Base-by-base conservation (phyloP, 2,113 vertebrate genomes). In the Nycticryphes semicollaris region DNA sequence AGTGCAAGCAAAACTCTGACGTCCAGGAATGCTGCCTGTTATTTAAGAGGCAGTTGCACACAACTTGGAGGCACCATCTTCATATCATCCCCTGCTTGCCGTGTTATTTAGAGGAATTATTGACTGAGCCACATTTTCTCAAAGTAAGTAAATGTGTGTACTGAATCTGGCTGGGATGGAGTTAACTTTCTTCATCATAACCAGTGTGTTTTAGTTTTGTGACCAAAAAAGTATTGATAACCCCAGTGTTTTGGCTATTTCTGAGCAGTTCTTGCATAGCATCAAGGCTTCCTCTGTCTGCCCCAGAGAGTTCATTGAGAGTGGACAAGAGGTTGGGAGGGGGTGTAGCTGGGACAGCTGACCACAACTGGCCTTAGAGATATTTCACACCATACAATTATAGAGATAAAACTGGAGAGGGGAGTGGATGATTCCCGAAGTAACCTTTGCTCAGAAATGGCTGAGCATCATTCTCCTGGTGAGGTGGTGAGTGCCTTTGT, bases 281-380 rank as follows among this genome's bases (percentile, higher is more conserved):
- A 21, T 47, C 41, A 66, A 72, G 24, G 21, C 6, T 8, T 59
- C 14, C 39, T 74, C 60, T 48, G 31, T 62, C 8, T 7, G 0
- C 7, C 6, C 11, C 14, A 53, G 17, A n/a, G 25, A 53, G 6
- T 7, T 64, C 16, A 13, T 12, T 57, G 13, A 43, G 20, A 50
- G 24, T 27, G 23, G 19, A 6, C 37, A 78, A 72, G n/a, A 83
- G 8, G 10, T 2, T 62, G 30, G 21, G 30, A 56, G 30, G 19
- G 18, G 25, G 47, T 1, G 2, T 16, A 60, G 28, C 8, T 0
- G 0, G 12, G 30, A 59, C 45, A 57, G 45, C 16, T 43, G 22
- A 57, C 28, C 12, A 12, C 10, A 56, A 19, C 1, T 25, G 14
- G 12, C 24, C 11, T n/a, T 57, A 56, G 12, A 8, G 19, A 31